Conservation (phyloP, 2,113 vertebrate genomes). For the Emydura subglobosa region DNA sequence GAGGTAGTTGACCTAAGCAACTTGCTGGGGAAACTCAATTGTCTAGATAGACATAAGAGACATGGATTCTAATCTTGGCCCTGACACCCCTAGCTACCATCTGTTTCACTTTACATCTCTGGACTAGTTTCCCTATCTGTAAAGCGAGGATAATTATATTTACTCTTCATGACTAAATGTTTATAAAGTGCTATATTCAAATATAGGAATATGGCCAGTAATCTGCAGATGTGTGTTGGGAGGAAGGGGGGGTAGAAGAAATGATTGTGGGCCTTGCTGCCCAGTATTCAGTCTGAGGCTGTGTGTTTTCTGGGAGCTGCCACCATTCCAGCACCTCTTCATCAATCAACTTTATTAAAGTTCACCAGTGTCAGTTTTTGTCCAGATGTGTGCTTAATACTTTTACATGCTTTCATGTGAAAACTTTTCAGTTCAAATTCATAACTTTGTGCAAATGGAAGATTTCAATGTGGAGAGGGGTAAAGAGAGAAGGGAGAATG, state of each 20-base stretch:
- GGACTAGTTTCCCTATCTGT: neutral
- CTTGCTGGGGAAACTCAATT: neutral
- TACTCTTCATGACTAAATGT: too few species aligned
- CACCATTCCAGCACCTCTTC: neutral
- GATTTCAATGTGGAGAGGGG: neutral
- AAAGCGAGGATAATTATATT: neutral
- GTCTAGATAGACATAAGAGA: neutral
- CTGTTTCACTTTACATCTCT: neutral
- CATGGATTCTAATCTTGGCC: neutral
- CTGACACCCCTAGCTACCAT: neutral
- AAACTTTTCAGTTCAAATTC: neutral
- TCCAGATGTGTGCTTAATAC: neutral
- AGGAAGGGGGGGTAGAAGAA: neutral
- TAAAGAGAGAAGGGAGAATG: neutral
- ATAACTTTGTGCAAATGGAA: neutral
- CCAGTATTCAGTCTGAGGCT: neutral
- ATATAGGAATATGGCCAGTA: too few species aligned
- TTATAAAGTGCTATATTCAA: too few species aligned
- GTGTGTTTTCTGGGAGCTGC: neutral
- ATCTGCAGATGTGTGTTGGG: too few species aligned
- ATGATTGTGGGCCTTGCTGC: neutral
- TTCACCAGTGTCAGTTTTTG: neutral
- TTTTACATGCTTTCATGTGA: constrained; percentile 4
- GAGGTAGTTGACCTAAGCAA: neutral
- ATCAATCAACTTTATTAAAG: neutral